Evolutionary conservation across 1,140 invertebrate species (phyloP).

Genomic region (Whitmania pigra): DNA sequence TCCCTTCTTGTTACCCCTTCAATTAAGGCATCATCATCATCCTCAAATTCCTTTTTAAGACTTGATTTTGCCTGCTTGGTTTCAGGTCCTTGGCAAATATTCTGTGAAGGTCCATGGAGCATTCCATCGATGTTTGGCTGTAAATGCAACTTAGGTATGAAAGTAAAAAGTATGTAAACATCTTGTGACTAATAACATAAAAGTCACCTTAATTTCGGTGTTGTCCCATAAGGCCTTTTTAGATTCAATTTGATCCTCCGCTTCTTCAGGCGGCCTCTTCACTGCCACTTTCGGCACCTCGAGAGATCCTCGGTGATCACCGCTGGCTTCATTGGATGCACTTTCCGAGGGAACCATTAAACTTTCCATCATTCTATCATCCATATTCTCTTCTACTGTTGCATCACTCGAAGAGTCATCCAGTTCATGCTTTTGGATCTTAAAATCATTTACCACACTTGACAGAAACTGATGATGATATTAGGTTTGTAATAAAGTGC

Average conservation of each 20-base stretch:
- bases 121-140: too few species aligned
- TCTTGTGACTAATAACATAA: not conserved
- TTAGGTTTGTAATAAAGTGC: too few species aligned
- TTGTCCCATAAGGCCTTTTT: not conserved
- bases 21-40: too few species aligned
- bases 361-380: not conserved
- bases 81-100: too few species aligned
- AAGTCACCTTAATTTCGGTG: not conserved
- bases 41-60: too few species aligned
- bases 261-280: not conserved
- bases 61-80: too few species aligned
- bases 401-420: slow-evolving; percentile 5
- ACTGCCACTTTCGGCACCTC: not conserved
- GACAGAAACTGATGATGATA: not conserved
- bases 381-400: slow-evolving; percentile 1
- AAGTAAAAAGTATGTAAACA: not conserved
- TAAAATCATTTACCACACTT: too few species aligned
- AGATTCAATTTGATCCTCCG: too few species aligned
- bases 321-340: not conserved
- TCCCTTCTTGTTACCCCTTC: not conserved
- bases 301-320: not conserved
- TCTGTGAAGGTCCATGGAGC: too few species aligned
- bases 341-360: not conserved
- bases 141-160: too few species aligned
- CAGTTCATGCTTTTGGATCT: not conserved